Conservation (phyloP, 2,113 vertebrate species). For the Scomber colias region DNA sequence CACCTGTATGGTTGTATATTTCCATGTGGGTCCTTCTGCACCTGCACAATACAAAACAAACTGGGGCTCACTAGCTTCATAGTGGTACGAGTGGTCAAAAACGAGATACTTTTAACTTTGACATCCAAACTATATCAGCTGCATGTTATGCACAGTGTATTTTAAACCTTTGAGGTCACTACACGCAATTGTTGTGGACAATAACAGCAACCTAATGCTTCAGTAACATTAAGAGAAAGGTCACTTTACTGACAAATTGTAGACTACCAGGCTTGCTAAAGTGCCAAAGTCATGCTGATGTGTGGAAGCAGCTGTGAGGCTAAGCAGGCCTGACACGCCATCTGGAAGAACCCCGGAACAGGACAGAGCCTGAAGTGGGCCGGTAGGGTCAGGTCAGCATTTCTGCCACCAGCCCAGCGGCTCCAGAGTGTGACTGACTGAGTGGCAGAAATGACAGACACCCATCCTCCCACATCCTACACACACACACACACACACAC, state of each 20-base stretch:
- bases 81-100: too few species aligned
- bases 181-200: too few species aligned
- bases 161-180: too few species aligned
- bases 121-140: too few species aligned
- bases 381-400: conserved; percentile 49
- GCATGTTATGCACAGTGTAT: too few species aligned
- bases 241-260: conserved; percentile 26
- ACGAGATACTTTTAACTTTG: too few species aligned
- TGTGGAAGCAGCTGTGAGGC: conserved; percentile 40
- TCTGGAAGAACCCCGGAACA: conserved; percentile 27
- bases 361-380: conserved; percentile 36
- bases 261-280: conserved; percentile 19
- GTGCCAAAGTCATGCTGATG: conserved; percentile 18
- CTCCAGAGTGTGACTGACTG: conserved; percentile 10
- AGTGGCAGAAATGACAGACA: conserved; percentile 20
- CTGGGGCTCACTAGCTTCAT: too few species aligned
- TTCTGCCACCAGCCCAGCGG: conserved; percentile 29
- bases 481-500: conserved; percentile 5
- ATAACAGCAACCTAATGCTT: too few species aligned
- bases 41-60: too few species aligned
- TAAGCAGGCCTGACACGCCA: conserved; percentile 45
- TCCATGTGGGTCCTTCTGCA: too few species aligned
- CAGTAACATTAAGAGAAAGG: conserved; percentile 26
- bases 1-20: too few species aligned
- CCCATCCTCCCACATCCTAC: conserved; percentile 1